Conservation (phyloP, 2,797 vertebrate genomes). For the Tapirus indicus region DNA sequence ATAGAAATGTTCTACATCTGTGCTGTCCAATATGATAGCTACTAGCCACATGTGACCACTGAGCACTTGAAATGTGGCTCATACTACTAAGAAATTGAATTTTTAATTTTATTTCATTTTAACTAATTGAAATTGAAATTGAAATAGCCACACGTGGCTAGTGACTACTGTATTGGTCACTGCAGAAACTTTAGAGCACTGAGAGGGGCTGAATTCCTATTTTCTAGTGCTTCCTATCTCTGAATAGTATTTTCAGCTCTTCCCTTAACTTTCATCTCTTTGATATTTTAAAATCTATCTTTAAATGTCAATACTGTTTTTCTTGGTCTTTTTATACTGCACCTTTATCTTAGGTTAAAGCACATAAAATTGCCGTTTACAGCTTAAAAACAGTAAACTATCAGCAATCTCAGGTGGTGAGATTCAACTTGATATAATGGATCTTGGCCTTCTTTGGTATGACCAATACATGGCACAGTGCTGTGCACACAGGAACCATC, state of each 20-base stretch:
- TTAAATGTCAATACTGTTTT: conserved; percentile 65
- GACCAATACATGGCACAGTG: background rate
- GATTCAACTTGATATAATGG: background rate
- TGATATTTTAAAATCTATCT: conserved; percentile 34
- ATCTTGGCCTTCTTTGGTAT: background rate
- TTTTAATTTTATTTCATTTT: background rate
- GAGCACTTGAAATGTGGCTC: background rate
- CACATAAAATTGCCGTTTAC: conserved; percentile 18
- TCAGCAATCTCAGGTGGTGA: background rate
- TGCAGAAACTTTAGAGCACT: background rate
- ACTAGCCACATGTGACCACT: background rate
- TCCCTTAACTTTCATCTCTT: background rate
- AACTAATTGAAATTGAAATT: background rate
- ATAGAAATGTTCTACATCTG: background rate
- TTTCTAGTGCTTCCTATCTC: background rate
- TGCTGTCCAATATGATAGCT: background rate
- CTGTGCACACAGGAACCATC: background rate
- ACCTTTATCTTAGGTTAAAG: conserved; percentile 62
- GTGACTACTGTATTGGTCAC: background rate
- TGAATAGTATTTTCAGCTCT: conserved; percentile 35
- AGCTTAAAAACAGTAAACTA: conserved; percentile 10
- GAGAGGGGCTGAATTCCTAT: background rate
- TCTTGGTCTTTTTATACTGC: conserved; percentile 53
- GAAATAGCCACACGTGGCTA: background rate
- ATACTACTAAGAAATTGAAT: background rate